Evolutionary conservation across 2,113 vertebrate genomes (phyloP).

Genomic region (Scomber japonicus): DNA sequence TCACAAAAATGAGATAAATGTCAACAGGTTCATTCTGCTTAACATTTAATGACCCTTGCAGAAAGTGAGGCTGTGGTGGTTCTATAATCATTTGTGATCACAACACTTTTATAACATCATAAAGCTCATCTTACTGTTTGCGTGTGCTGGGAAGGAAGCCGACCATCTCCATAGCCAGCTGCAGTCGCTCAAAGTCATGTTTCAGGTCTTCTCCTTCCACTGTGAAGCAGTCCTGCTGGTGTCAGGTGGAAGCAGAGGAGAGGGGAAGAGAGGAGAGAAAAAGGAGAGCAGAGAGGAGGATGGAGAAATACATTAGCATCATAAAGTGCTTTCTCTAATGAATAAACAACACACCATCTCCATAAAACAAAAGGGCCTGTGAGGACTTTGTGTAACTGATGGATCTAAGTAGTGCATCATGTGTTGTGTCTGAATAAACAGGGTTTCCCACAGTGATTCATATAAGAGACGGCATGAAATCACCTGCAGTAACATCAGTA

Average conservation of each 20-base stretch:
- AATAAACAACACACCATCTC: neutral
- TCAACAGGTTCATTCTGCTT: neutral
- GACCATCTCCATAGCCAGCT: constrained; percentile 99
- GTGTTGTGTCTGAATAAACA: constrained; percentile 9
- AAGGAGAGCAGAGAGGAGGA: neutral
- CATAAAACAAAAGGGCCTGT: neutral
- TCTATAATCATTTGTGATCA: neutral
- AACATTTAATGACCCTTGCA: neutral
- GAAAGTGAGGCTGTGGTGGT: neutral
- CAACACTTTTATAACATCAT: too few species aligned
- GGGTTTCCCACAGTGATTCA: constrained; percentile 1
- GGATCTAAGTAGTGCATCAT: neutral
- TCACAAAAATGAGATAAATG: neutral
- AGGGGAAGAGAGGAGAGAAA: neutral
- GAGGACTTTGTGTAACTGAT: neutral
- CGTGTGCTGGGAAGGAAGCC: constrained; percentile 93
- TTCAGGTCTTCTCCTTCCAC: constrained; percentile 97
- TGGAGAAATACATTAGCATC: constrained; percentile 14
- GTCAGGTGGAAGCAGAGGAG: constrained; percentile 40
- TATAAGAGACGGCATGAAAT: too few species aligned
- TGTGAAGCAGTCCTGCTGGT: constrained; percentile 91
- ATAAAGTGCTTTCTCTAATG: neutral
- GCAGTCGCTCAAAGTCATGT: constrained; percentile 96
- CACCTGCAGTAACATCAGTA: too few species aligned
- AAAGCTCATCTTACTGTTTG: constrained; percentile 89